phyloP scores from a whole-genome alignment of 2,888 invertebrate genomes.

The Drosophila longiperda region DNA sequence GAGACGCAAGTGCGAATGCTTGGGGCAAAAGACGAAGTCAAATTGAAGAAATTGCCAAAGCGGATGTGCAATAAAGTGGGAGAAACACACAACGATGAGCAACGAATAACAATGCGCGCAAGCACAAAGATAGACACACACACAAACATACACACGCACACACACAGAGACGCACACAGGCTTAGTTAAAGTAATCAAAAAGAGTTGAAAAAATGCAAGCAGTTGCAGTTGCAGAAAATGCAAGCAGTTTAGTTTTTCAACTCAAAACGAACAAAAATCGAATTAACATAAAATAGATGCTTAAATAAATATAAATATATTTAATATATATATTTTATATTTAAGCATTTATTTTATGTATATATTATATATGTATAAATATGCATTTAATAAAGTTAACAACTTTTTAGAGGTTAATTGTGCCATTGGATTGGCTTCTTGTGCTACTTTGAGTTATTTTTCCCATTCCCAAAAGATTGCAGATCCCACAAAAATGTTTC shows the following conservation, averaged over 20 bases:
- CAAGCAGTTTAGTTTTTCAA: slow-evolving; percentile 19
- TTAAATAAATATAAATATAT: neutral
- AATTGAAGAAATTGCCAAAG: slow-evolving; percentile 63
- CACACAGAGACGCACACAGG: neutral
- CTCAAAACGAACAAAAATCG: neutral
- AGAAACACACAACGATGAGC: slow-evolving; percentile 28
- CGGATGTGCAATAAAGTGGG: slow-evolving; percentile 73
- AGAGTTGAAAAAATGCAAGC: slow-evolving; percentile 24
- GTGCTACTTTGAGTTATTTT: neutral
- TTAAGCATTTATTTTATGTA: no score
- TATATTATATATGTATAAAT: neutral
- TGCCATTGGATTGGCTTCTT: neutral
- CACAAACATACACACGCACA: neutral
- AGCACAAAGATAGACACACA: slow-evolving; percentile 11
- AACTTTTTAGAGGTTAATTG: neutral
- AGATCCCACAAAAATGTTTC: neutral
- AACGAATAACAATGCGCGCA: slow-evolving; percentile 9
- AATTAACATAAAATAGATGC: neutral
- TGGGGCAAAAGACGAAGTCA: slow-evolving; percentile 40
- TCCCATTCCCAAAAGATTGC: neutral
- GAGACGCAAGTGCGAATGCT: slow-evolving; percentile 9
- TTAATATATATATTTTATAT: neutral
- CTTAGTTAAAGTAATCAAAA: neutral
- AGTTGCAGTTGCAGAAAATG: slow-evolving; percentile 33
- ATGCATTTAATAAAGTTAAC: neutral